Percentiles rank a stretch among this genome's conserved stretches.
Evolutionary conservation across 2,797 vertebrate species (phyloP).

Genomic region (Gymnodraco acuticeps): DNA sequence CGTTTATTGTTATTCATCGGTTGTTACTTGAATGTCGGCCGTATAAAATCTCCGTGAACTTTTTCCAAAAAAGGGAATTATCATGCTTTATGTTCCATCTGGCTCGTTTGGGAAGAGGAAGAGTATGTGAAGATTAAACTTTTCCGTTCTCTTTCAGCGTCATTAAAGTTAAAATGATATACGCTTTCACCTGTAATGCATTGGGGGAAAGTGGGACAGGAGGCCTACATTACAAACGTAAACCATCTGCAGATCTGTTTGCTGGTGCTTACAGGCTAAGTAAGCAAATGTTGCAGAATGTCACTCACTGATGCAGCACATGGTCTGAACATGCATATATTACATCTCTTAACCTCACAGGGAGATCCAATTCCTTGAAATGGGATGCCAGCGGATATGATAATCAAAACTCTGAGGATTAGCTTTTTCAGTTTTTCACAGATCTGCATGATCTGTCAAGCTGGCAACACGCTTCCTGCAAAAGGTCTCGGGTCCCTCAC

Average conservation of each 20-base stretch:
- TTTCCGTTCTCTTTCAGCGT: constrained; percentile 40
- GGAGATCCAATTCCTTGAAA: constrained; percentile 42
- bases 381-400: constrained; percentile 35
- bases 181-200: constrained; percentile 47
- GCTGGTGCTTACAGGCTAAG: constrained; percentile 42
- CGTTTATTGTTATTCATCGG: constrained; percentile 37
- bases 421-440: constrained; percentile 54
- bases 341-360: constrained; percentile 52
- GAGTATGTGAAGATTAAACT: constrained; percentile 32
- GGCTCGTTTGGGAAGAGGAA: constrained; percentile 16
- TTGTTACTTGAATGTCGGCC: constrained; percentile 24
- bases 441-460: constrained; percentile 64
- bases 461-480: constrained; percentile 39
- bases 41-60: constrained; percentile 32
- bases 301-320: constrained; percentile 45
- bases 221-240: constrained; percentile 32
- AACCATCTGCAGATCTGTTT: constrained; percentile 69
- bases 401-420: constrained; percentile 69
- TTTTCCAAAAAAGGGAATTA: constrained; percentile 36
- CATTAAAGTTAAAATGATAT: constrained; percentile 36
- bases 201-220: neutral
- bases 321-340: constrained; percentile 48
- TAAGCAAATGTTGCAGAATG: constrained; percentile 58
- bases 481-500: constrained; percentile 22
- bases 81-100: constrained; percentile 29